Conservation (phyloP, 2,888 invertebrate genomes). For the Tuberolachnus salignus region DNA sequence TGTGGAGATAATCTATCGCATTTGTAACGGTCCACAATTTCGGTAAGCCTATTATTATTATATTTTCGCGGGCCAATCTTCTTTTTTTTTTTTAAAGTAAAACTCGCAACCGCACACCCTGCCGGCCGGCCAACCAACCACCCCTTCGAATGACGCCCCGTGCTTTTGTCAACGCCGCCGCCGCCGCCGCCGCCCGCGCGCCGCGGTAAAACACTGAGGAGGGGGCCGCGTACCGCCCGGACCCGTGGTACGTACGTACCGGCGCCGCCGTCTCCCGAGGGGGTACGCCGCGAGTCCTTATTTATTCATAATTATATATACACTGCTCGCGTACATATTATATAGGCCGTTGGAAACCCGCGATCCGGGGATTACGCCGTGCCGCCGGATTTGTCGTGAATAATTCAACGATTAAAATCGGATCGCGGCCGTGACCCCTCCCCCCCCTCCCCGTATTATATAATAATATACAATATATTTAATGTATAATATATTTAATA, state of each 20-base stretch:
- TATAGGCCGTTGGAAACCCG: conserved; percentile 15
- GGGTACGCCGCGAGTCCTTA: conserved; percentile 38
- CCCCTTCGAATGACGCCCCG: too few relatives aligned
- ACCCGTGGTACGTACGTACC: neutral
- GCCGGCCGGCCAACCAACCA: too few relatives aligned
- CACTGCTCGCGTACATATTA: neutral
- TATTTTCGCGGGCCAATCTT: too few relatives aligned
- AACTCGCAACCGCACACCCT: too few relatives aligned
- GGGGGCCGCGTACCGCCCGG: too few relatives aligned
- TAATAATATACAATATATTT: neutral
- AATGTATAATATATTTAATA: neutral
- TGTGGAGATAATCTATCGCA: too few relatives aligned
- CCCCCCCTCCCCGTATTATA: too few relatives aligned
- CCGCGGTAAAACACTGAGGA: too few relatives aligned
- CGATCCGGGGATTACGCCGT: conserved; percentile 48
- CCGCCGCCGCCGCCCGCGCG: too few relatives aligned
- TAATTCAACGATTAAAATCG: conserved; percentile 56
- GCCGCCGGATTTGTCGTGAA: conserved; percentile 36
- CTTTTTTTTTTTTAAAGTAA: too few relatives aligned
- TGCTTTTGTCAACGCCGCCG: neutral
- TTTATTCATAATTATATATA: conserved; percentile 40
- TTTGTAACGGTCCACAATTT: too few relatives aligned
- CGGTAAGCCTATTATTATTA: too few relatives aligned
- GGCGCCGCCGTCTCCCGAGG: conserved; percentile 7
- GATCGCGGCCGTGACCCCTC: conserved; percentile 1